These are phyloP conservation scores for Mesembrinibis cayennensis DNA, from an alignment of 2,113 vertebrate genomes.

Conservation along the genomic window DNA sequence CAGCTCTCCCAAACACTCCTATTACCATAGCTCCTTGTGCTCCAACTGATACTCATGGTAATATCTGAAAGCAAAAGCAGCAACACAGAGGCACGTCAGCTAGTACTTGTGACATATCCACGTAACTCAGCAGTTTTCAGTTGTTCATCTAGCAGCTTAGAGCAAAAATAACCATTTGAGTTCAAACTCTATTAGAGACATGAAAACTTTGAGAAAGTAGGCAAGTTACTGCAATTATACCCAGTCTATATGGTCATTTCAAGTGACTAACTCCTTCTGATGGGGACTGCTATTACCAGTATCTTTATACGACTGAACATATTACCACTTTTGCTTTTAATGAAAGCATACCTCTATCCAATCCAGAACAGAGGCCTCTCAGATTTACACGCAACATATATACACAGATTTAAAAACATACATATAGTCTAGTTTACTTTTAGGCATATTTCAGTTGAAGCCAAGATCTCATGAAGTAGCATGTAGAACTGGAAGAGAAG, in stretches of 20 bases:
- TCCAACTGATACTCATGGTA: slow-evolving; percentile 46
- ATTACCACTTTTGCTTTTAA: background rate
- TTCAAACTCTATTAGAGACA: background rate
- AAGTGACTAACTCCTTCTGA: background rate
- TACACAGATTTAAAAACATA: background rate
- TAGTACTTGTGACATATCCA: slow-evolving; percentile 11
- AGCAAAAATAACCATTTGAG: background rate
- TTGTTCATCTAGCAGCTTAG: background rate
- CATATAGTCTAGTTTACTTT: background rate
- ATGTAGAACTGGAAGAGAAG: background rate
- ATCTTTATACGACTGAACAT: background rate
- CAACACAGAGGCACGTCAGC: slow-evolving; percentile 37
- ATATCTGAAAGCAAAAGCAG: slow-evolving; percentile 60
- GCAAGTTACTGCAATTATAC: background rate
- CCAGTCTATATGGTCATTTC: background rate
- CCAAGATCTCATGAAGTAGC: background rate
- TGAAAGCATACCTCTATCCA: background rate
- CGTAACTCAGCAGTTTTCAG: background rate
- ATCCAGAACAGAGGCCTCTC: background rate
- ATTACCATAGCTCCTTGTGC: slow-evolving; percentile 45
- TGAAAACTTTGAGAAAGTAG: background rate
- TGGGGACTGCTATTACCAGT: background rate
- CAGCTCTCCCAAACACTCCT: slow-evolving; percentile 59
- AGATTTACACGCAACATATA: background rate
- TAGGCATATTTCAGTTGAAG: background rate